These are phyloP conservation scores for Agonopterix subpropinquella DNA, from an alignment of 2,888 invertebrate species.

Conservation along the genomic window DNA sequence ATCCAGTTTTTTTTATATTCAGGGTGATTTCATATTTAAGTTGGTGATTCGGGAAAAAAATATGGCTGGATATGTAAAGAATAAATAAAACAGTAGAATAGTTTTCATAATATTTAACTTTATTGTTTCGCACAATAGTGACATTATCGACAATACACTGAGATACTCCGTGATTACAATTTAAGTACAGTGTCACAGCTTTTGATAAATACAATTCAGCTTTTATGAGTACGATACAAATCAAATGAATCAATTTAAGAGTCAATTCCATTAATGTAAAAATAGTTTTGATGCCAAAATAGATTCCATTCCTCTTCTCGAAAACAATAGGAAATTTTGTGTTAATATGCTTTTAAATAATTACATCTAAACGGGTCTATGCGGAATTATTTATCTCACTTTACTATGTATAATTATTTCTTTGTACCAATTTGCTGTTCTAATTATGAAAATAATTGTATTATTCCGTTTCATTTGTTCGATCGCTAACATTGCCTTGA, in stretches of 20 bases:
- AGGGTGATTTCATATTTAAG: too few species aligned
- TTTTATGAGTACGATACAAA: constrained; percentile 24
- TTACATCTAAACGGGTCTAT: neutral
- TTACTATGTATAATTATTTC: neutral
- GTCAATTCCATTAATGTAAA: constrained; percentile 54
- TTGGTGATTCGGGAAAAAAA: too few species aligned
- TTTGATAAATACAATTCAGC: constrained; percentile 51
- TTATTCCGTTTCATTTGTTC: constrained; percentile 1
- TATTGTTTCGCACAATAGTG: constrained; percentile 71
- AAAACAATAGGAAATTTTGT: neutral
- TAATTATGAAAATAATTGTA: constrained; percentile 14
- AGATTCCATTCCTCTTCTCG: constrained; percentile 17
- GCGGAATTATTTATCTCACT: neutral
- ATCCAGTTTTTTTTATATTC: too few species aligned
- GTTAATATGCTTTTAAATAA: neutral
- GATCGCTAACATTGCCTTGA: neutral
- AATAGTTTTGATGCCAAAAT: constrained; percentile 52
- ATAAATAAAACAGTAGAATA: neutral
- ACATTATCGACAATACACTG: constrained; percentile 62
- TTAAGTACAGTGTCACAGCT: constrained; percentile 74
- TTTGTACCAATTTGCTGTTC: constrained; percentile 44
- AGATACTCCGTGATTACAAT: constrained; percentile 62
- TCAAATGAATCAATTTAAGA: constrained; percentile 25
- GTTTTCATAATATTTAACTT: constrained; percentile 30
- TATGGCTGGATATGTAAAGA: too few species aligned